Percentiles rank a stretch among this genome's conserved stretches.
phyloP scores from a whole-genome alignment of 2,888 invertebrate species.

The Oxyteleia sp. region DNA sequence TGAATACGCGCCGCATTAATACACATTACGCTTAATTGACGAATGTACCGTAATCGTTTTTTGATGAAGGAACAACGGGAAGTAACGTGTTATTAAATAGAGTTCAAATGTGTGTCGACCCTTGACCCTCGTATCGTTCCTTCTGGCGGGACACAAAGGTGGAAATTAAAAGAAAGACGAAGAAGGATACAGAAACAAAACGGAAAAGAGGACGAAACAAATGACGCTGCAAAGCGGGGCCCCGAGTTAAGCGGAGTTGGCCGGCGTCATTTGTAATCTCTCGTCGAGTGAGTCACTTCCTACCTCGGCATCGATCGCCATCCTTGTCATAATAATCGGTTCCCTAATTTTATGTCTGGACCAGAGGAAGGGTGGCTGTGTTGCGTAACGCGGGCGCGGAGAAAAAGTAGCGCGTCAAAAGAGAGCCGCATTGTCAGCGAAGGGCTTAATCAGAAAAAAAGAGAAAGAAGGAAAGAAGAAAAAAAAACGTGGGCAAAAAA shows the following conservation, averaged over 20 bases:
- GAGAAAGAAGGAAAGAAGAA: too few relatives aligned
- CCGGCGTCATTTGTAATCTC: conserved; percentile 67
- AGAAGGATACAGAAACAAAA: conserved; percentile 51
- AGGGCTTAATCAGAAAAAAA: conserved; percentile 66
- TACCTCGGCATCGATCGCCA: conserved; percentile 70
- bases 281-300: conserved; percentile 67
- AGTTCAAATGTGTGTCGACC: conserved; percentile 70
- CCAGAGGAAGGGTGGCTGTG: conserved; percentile 66
- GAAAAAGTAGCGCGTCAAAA: conserved; percentile 72
- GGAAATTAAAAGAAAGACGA: conserved; percentile 60
- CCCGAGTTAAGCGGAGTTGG: conserved; percentile 45
- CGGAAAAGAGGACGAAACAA: conserved; percentile 60
- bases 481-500: conserved; percentile 38
- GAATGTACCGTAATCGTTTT: conserved; percentile 68
- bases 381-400: conserved; percentile 69
- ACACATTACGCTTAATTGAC: conserved; percentile 61
- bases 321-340: conserved; percentile 73
- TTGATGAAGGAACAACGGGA: conserved; percentile 68
- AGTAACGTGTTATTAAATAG: conserved; percentile 67
- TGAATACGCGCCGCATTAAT: conserved; percentile 49
- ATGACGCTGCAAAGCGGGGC: conserved; percentile 56
- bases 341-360: conserved; percentile 73
- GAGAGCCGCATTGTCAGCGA: conserved; percentile 60
- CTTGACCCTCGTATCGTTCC: conserved; percentile 62
- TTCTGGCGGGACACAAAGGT: conserved; percentile 56